Conservation (phyloP, 2,797 vertebrate genomes). For the Schizothorax lantsangensis region DNA sequence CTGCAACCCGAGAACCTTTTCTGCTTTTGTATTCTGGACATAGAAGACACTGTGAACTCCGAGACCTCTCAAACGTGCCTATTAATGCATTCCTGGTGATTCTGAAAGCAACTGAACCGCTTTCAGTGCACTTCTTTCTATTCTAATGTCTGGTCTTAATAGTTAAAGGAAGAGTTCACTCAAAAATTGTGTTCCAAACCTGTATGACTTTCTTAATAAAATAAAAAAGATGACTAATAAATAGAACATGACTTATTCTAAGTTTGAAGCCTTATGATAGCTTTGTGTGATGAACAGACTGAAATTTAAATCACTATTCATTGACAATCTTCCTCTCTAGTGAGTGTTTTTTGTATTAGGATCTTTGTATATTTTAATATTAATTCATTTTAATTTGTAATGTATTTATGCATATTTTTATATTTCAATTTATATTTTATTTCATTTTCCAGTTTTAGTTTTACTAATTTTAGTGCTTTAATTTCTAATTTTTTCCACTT, state of each 20-base stretch:
- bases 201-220: background rate
- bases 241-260: slow-evolving; percentile 3
- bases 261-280: background rate
- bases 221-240: background rate
- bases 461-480: too few species aligned
- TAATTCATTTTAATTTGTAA: background rate
- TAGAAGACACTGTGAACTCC: background rate
- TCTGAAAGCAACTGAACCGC: background rate
- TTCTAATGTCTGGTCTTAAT: background rate
- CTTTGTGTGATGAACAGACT: too few species aligned
- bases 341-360: too few species aligned
- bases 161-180: background rate
- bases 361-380: too few species aligned
- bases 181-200: background rate
- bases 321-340: too few species aligned
- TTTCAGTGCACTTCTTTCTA: background rate
- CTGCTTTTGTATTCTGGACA: slow-evolving; percentile 11
- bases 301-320: too few species aligned
- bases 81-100: slow-evolving; percentile 16
- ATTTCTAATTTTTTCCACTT: too few species aligned
- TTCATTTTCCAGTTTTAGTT: background rate
- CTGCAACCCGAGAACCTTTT: slow-evolving; percentile 19
- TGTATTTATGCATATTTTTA: background rate
- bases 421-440: background rate
- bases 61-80: slow-evolving; percentile 14